phyloP scores from a whole-genome alignment of 2,797 vertebrate species.

The Ataeniobius toweri region DNA sequence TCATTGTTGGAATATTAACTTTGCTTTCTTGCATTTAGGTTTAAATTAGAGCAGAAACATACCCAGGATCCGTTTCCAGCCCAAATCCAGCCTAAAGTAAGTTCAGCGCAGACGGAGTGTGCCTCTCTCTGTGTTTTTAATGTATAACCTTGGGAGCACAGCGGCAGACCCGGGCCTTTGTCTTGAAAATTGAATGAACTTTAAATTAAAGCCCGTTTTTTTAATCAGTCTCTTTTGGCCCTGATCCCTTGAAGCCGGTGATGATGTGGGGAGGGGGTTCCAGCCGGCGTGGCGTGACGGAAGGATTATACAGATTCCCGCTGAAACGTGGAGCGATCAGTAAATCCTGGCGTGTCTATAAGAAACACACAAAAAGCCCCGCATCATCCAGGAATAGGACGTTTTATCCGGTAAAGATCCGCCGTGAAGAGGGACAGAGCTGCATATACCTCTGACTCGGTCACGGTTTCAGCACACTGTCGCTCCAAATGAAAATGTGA shows the following conservation, averaged over 20 bases:
- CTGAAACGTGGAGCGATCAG: slow-evolving; percentile 51
- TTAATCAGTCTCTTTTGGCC: slow-evolving; percentile 35
- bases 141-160: neutral
- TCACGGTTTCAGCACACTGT: slow-evolving; percentile 58
- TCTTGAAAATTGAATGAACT: slow-evolving; percentile 53
- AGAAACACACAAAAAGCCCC: neutral
- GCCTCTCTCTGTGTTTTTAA: slow-evolving; percentile 3
- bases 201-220: slow-evolving; percentile 41
- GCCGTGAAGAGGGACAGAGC: slow-evolving; percentile 43
- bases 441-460: slow-evolving; percentile 57
- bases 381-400: slow-evolving; percentile 39
- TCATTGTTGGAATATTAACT: slow-evolving; percentile 47
- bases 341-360: slow-evolving; percentile 42
- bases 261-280: slow-evolving; percentile 22
- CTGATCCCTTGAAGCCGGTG: slow-evolving; percentile 39
- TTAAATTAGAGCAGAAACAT: slow-evolving; percentile 11
- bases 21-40: slow-evolving; percentile 39
- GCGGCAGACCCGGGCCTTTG: neutral
- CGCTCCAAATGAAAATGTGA: slow-evolving; percentile 66
- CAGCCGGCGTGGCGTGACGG: slow-evolving; percentile 50
- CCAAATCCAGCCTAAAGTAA: neutral
- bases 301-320: slow-evolving; percentile 48
- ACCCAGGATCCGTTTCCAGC: neutral
- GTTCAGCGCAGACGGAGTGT: slow-evolving; percentile 10
- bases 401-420: slow-evolving; percentile 45